A percentile compares a stretch with the other conserved stretches of the same genome.
These are phyloP conservation scores for Gavialis gangeticus DNA, from an alignment of 2,113 vertebrate genomes.

Conservation along the genomic window DNA sequence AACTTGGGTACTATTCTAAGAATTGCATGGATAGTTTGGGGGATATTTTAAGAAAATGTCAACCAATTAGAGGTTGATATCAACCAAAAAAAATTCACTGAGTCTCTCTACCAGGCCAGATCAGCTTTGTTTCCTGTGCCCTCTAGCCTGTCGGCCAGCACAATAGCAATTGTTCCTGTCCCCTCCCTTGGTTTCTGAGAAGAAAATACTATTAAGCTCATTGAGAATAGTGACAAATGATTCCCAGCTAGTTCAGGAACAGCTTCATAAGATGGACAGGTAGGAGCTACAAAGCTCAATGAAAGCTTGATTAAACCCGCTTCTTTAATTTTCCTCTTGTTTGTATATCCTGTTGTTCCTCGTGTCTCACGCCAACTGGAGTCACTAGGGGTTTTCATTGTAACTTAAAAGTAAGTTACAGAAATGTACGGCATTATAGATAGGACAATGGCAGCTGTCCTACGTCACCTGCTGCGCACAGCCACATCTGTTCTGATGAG, in stretches of 20 bases:
- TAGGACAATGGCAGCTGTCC: not conserved
- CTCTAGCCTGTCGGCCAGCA: not conserved
- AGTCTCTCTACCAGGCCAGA: not conserved
- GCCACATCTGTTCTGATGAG: not conserved
- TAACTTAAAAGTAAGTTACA: not conserved
- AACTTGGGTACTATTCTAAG: not conserved
- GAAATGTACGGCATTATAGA: not conserved
- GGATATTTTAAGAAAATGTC: not conserved
- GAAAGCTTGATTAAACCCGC: not conserved
- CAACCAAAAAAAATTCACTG: not conserved
- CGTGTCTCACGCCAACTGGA: not conserved
- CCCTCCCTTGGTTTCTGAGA: not conserved
- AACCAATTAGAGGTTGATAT: not conserved
- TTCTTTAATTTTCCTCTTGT: conserved; percentile 40
- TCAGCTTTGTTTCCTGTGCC: not conserved
- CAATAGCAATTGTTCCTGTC: not conserved
- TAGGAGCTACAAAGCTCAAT: not conserved
- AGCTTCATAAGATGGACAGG: not conserved
- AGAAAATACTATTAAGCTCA: not conserved
- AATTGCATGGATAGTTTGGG: not conserved
- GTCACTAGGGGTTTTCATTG: not conserved
- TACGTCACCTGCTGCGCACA: not conserved
- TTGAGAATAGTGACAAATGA: not conserved
- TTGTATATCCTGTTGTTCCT: conserved; percentile 10
- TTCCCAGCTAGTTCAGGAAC: not conserved